These are phyloP conservation scores for Apostichopus japonicus DNA, from an alignment of 35 echinoderm and acorn worm genomes.

Conservation along the genomic window DNA sequence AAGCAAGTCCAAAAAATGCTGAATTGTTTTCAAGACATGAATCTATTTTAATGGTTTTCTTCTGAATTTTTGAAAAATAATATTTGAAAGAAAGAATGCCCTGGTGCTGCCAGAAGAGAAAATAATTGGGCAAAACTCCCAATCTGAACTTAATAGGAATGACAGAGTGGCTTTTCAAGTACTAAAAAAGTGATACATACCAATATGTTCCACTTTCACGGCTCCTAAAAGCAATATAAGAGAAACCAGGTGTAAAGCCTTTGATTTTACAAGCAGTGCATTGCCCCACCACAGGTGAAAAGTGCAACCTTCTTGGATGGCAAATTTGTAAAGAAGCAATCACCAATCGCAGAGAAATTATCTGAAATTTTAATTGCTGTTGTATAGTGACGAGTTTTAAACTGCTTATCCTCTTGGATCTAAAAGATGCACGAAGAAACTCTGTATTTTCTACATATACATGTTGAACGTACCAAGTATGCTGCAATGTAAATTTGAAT, in stretches of 20 bases:
- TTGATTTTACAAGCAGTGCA: neutral
- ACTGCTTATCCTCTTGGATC: slow-evolving; percentile 33
- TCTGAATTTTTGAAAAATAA: slow-evolving; percentile 1
- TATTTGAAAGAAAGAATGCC: neutral
- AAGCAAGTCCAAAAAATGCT: neutral
- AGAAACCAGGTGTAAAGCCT: slow-evolving; percentile 26
- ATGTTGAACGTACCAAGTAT: slow-evolving; percentile 32
- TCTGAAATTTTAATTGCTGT: neutral
- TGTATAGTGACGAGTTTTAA: neutral
- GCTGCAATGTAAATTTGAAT: slow-evolving; percentile 29
- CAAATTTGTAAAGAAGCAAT: neutral
- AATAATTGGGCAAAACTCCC: slow-evolving; percentile 30
- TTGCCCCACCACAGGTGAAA: neutral
- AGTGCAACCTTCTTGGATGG: slow-evolving; percentile 4
- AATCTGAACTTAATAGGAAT: neutral
- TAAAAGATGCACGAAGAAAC: slow-evolving; percentile 38
- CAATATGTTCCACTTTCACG: slow-evolving; percentile 34
- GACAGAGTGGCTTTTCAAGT: slow-evolving; percentile 14
- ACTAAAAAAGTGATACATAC: slow-evolving; percentile 33
- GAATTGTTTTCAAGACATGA: slow-evolving; percentile 9
- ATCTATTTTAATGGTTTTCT: slow-evolving; percentile 3
- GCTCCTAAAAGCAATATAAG: slow-evolving; percentile 25
- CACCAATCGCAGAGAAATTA: too few species aligned
- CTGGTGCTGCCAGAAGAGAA: slow-evolving; percentile 24
- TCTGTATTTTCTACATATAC: slow-evolving; percentile 48